Percentiles rank a stretch among this genome's conserved stretches.
These are phyloP conservation scores for Scolopax bukidnonensis DNA, from an alignment of 2,797 vertebrate genomes.

Conservation along the genomic window DNA sequence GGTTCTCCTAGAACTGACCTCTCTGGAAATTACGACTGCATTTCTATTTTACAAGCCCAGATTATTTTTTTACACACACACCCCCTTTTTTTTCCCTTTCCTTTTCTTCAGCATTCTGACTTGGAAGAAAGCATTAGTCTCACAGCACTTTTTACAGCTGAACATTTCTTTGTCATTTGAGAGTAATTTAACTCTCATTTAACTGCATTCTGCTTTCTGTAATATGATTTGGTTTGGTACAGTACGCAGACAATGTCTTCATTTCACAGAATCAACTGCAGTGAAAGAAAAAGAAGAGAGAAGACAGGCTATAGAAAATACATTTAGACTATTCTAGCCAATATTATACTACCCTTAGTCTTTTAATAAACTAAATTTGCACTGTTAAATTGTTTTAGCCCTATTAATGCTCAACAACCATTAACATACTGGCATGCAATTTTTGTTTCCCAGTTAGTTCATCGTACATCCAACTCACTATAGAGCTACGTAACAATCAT, in stretches of 20 bases:
- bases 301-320: not conserved
- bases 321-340: not conserved
- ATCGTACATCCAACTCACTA: not conserved
- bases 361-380: not conserved
- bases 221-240: conserved; percentile 38
- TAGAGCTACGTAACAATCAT: not conserved
- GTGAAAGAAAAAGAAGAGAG: not conserved
- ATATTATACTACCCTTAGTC: not conserved
- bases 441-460: not conserved
- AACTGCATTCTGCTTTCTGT: conserved; percentile 32
- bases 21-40: not conserved
- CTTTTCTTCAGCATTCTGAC: not conserved
- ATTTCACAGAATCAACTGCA: not conserved
- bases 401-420: not conserved
- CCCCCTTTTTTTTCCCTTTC: not conserved
- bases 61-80: too few species aligned
- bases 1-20: not conserved
- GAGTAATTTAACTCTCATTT: conserved; percentile 37
- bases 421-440: not conserved
- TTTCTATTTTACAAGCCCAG: not conserved
- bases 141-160: not conserved
- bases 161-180: conserved; percentile 5
- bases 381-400: not conserved
- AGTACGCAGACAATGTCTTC: not conserved
- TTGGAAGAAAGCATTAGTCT: not conserved